Conservation (phyloP, 2,113 vertebrate genomes). For the Plestiodon gilberti region DNA sequence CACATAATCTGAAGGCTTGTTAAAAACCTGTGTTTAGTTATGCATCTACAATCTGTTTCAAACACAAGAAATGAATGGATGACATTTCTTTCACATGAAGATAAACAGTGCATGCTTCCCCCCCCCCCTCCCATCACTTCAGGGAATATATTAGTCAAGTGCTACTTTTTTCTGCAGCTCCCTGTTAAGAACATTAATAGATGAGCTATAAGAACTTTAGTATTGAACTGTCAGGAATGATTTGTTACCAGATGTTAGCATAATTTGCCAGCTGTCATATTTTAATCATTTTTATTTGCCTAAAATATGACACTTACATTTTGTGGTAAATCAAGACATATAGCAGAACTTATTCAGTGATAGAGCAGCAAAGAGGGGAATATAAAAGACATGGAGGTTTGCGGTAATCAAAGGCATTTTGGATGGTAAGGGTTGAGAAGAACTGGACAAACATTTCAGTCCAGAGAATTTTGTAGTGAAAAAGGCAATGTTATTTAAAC, state of each 20-base stretch:
- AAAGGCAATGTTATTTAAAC: neutral
- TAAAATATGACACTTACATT: slow-evolving; percentile 74
- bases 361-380: slow-evolving; percentile 40
- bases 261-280: slow-evolving; percentile 79
- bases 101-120: slow-evolving; percentile 56
- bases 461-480: neutral
- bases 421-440: slow-evolving; percentile 9
- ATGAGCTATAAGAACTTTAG: slow-evolving; percentile 71
- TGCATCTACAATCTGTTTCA: slow-evolving; percentile 59
- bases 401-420: slow-evolving; percentile 44
- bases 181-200: slow-evolving; percentile 79
- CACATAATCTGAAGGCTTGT: neutral
- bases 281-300: slow-evolving; percentile 81
- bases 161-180: slow-evolving; percentile 58
- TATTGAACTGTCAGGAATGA: slow-evolving; percentile 77
- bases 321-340: slow-evolving; percentile 75
- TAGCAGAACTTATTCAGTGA: slow-evolving; percentile 61
- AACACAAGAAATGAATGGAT: slow-evolving; percentile 35
- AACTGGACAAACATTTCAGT: neutral
- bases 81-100: slow-evolving; percentile 67
- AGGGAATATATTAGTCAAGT: slow-evolving; percentile 60
- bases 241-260: slow-evolving; percentile 81
- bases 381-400: slow-evolving; percentile 9
- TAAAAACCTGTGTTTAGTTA: slow-evolving; percentile 49
- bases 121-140: slow-evolving; percentile 18